Base-by-base conservation (phyloP, 30 jellyfish, hydroid and myxozoan species). In the Turritopsis dohrnii region DNA sequence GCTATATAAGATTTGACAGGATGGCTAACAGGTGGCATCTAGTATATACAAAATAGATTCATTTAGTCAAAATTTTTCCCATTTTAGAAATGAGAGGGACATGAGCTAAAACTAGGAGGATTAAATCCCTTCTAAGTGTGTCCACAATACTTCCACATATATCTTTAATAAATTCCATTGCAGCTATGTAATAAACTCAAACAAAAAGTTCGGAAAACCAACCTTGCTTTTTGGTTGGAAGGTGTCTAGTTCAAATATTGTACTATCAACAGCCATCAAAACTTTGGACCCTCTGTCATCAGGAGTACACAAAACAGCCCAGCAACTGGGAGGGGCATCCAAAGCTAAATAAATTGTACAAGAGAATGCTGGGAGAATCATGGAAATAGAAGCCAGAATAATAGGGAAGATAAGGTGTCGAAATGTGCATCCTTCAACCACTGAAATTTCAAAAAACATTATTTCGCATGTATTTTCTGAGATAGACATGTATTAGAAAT, bases 321-420 rank as follows among this genome's bases (percentile, higher is more conserved):
- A 92, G 69, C 95, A 65, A 66, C 97, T 92, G 18, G 97, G 97
- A 22, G 97, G 97, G 0, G 91, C 91, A n/a, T 92, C 97, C 24
- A 89, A 76, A 72, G 83, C 84, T 74, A 74, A 82, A 19, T 71
- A 0, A 8, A 66, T n/a, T 3, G 60, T 41, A 41, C 60, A 41
- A 5, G 13, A 41, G n/a, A n/a, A n/a, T n/a, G n/a, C n/a, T 41
- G 60, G 60, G 60, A 13, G 13, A 41, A 41, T 41, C 5, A 41
- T 41, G 60, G 13, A 41, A 41, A 41, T 41, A 41, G 5, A 41
- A 41, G 9, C 13, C 9, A 41, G 60, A 13, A 41, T 41, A 41
- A 41, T 41, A 3, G 13, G 5, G 9, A 41, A 41, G 60, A 41
- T 41, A 5, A 41, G n/a, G n/a, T n/a, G n/a, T n/a, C n/a, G n/a